Conservation (phyloP, 2,888 invertebrate species). For the Cryptus armator region DNA sequence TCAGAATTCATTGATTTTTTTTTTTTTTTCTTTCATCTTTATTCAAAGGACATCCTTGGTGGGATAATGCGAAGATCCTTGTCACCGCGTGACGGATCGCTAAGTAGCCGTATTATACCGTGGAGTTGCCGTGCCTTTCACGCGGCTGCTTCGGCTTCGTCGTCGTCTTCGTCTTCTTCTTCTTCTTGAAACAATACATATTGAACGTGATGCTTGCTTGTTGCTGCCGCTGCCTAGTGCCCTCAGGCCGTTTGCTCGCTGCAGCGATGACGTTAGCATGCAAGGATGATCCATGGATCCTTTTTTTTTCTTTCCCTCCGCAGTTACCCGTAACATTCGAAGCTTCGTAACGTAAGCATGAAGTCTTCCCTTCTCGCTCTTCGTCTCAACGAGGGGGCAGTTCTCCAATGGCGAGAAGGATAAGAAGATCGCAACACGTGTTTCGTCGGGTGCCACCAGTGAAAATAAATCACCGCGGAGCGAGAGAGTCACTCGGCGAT, state of each 20-base stretch:
- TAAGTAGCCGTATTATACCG: slow-evolving; percentile 65
- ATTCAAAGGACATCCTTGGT: slow-evolving; percentile 52
- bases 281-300: slow-evolving; percentile 59
- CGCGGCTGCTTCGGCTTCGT: slow-evolving; percentile 47
- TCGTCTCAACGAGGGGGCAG: slow-evolving; percentile 27
- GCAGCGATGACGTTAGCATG: slow-evolving; percentile 62
- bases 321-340: slow-evolving; percentile 24
- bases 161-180: slow-evolving; percentile 24
- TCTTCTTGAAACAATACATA: slow-evolving; percentile 64
- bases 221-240: slow-evolving; percentile 42
- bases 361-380: slow-evolving; percentile 60
- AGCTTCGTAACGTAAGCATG: slow-evolving; percentile 75
- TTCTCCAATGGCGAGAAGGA: slow-evolving; percentile 5
- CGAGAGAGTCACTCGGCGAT: slow-evolving; percentile 26
- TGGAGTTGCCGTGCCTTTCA: slow-evolving; percentile 43
- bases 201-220: slow-evolving; percentile 61
- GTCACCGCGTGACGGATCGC: slow-evolving; percentile 69
- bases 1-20: background rate
- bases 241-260: slow-evolving; percentile 37
- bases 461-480: slow-evolving; percentile 79
- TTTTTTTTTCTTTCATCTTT: slow-evolving; percentile 7
- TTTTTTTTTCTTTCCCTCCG: slow-evolving; percentile 14
- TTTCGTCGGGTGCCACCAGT: slow-evolving; percentile 76
- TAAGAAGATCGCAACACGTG: slow-evolving; percentile 79
- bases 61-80: slow-evolving; percentile 68